Evolutionary conservation across 2,797 vertebrate genomes (phyloP).

Genomic region (Rousettus madagascariensis): DNA sequence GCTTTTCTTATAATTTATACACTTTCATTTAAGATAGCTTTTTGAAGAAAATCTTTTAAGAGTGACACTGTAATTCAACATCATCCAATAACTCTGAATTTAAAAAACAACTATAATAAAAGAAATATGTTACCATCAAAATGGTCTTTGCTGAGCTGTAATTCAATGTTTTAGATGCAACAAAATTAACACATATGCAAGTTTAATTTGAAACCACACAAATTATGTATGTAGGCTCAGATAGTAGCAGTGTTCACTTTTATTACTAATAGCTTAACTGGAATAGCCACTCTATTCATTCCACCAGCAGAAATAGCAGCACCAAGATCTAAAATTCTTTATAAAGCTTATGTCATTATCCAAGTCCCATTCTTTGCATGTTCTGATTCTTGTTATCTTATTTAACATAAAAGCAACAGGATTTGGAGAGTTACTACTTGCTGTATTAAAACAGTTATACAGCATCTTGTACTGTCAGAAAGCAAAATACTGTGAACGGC

Average conservation of each 20-base stretch:
- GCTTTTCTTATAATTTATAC: slow-evolving; percentile 65
- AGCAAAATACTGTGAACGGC: slow-evolving; percentile 80
- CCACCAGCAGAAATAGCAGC: slow-evolving; percentile 89
- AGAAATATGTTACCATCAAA: slow-evolving; percentile 88
- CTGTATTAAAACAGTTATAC: slow-evolving; percentile 78
- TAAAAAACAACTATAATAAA: slow-evolving; percentile 83
- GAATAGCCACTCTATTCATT: slow-evolving; percentile 85
- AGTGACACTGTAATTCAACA: slow-evolving; percentile 85
- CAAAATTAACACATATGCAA: slow-evolving; percentile 82
- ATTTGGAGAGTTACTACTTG: slow-evolving; percentile 78
- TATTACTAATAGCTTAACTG: slow-evolving; percentile 91
- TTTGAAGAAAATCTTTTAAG: slow-evolving; percentile 78
- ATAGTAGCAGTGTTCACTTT: slow-evolving; percentile 86
- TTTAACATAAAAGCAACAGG: slow-evolving; percentile 80
- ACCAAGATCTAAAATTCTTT: slow-evolving; percentile 86
- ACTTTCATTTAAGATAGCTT: slow-evolving; percentile 75
- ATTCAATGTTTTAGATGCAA: slow-evolving; percentile 85
- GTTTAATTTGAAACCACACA: slow-evolving; percentile 85
- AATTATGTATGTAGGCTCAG: slow-evolving; percentile 86
- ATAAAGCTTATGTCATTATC: slow-evolving; percentile 80
- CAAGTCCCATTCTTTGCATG: slow-evolving; percentile 63
- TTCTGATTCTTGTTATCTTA: slow-evolving; percentile 74
- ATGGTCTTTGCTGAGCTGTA: slow-evolving; percentile 85
- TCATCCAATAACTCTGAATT: slow-evolving; percentile 73
- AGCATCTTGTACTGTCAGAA: slow-evolving; percentile 79